Evolutionary conservation across 30 jellyfish, hydroid and myxozoan genomes (phyloP), one percentile per base, ranked within the genome.

Genomic region (Aurelia sp.): DNA sequence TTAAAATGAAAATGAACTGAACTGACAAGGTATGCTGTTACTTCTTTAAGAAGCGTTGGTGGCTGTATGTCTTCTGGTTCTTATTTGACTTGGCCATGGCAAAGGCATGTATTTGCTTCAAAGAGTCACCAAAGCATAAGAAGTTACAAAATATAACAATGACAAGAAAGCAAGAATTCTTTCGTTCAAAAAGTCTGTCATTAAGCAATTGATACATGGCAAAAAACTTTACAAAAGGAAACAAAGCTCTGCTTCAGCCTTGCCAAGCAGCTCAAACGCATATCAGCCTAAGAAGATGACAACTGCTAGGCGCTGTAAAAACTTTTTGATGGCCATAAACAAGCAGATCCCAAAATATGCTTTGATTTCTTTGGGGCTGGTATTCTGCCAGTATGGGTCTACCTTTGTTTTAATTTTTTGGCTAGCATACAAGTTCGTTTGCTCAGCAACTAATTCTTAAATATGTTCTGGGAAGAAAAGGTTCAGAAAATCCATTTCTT

Each of bases 41-140:
- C 76, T 27, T 4, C 58, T 15, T 65, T 58, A 65, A 65, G 48
- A 65, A 30, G 76, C 76, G 76, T 15, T 65, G 76, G 76, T 65
- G 76, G 76, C 52, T 65, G 4, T 65, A 65, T 65, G 4, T 65
- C 18, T 13, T 65, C 4, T 65, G 76, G 76, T 65, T 65, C 10
- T 6, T 65, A 1, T 65, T 17, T 7, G 76, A 65, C 44, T 17
- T 65, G 18, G 18, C 44, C 76, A 2, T 65, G 76, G 76, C 76
- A 65, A 65, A 59, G 4, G 68, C 68, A 18, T 59, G 3, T 21
- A 59, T 59, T 21, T 59, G 68, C 27, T 59, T 59, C 44, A 65
- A 65, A 27, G 76, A 65, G 44, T 65, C 76, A 65, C 44, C 33
- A 2, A 65, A 65, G 58, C 76, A 65, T 31, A 58, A 58, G 6